Base-by-base conservation (phyloP, 2,888 invertebrate species). In the Morpho helenor region DNA sequence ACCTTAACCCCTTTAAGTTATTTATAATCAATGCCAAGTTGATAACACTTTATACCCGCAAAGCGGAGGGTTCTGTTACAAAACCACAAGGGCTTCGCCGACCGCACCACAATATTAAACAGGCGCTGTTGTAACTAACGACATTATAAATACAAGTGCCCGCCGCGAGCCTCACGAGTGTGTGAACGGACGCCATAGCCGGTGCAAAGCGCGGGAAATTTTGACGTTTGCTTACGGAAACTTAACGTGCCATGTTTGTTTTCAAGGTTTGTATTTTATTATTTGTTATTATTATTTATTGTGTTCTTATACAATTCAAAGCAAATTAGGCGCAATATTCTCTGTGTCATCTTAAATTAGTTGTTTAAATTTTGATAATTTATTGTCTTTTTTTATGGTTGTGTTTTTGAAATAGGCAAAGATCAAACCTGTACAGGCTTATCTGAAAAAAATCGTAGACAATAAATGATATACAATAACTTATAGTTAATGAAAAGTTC, bases 91-190 rank as follows among this genome's bases (percentile, higher is more conserved):
- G 75, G 85, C 79, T 76, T 71, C 75, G 80, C 72, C 66, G 66
- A 68, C 74, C 74, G 88, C 84, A 89, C 87, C 82, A 86, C 82
- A 82, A 86, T 85, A 82, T 82, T 70, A 71, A 66, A 70, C 69
- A 56, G 72, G 69, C 40, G 23, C 79, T 81, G 81, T 80, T 81
- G 84, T 77, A 82, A 83, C 76, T 75, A 77, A 78, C 83, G 80
- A 89, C 86, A 77, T 89, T 89, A 89, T 89, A 89, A 87, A 89
- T 89, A 89, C 85, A 83, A 77, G 87, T 80, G 74, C 71, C 65
- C 49, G 73, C 66, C 68, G 68, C 68, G 63, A 70, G 73, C 75
- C 76, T 70, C 74, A 70, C 84, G 84, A 78, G 85, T 77, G 77
- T 80, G 77, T 79, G 71, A 75, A 66, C 73, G 76, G 73, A 74